Base-by-base conservation (phyloP, 2,797 vertebrate genomes). In the Zalophus californianus region DNA sequence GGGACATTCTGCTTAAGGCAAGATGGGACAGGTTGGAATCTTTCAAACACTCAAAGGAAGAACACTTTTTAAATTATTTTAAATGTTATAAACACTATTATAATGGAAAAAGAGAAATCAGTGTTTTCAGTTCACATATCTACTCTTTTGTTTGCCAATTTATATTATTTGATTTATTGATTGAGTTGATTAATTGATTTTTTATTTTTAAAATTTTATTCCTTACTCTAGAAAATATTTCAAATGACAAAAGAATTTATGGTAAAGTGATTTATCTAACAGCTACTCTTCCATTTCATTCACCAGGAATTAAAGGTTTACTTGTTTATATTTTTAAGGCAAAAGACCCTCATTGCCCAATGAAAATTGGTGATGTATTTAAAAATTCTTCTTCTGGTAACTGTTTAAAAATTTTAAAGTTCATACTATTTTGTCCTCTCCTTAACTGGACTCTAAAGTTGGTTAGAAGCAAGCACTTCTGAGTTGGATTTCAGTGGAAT, bases 181-280 rank as follows among this genome's bases (percentile, higher is more conserved):
- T 84, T 77, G 18, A 56, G 21, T 56, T 56, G 54, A 56, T 21
- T 56, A 56, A 56, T 56, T 56, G 16, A 56, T 56, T 21, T 8
- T 56, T 56, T 56, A 56, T 56, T 21, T 56, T 56, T 21, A 56
- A 56, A 56, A 20, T 56, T 20, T 68, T 38, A 16, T 60, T 29
- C 23, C 32, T 77, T 96, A 5, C 32, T 73, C 44, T 90, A n/a
- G n/a, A 90, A 95, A 88, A 90, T 15, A 89, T 41, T 92, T 50
- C 64, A 66, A 7, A 10, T 79, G 14, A 87, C 20, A 73, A 4
- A 60, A 56, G 50, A 90, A 83, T 56, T 94, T 70, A 66, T 62
- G 21, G 54, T n/a, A 66, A 86, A 95, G 87, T 75, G 10, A 73
- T 86, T 75, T 78, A 86, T 38, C 8, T 7, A 60, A 5, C 38